Base-by-base conservation (phyloP, 2,113 vertebrate species). In the Lophius piscatorius region DNA sequence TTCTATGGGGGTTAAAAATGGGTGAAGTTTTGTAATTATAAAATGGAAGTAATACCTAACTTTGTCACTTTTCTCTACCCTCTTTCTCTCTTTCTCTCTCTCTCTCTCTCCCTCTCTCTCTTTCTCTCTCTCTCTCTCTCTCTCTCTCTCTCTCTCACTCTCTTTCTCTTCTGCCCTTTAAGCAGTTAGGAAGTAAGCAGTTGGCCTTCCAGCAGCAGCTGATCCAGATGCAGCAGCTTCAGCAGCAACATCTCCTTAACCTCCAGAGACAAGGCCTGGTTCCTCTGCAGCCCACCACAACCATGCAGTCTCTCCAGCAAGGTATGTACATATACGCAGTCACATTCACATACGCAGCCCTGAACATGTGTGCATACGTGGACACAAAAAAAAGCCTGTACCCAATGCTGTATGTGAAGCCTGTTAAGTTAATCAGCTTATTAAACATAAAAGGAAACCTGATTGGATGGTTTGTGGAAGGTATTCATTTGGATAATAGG, bases 161-260 rank as follows among this genome's bases (percentile, higher is more conserved):
- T 62, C 17, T 56, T 4, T 57, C 47, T 12, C 36, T 38, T n/a
- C 13, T 42, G 24, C 55, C 33, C 46, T 36, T 11, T 59, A 14
- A 96, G 93, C 93, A 94, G 78, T 89, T 98, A 84, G 94, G 96
- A 86, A 98, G 89, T 84, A 98, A 99, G 89, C 96, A 98, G 93
- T 91, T 99, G 91, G 95, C 97, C 80, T 98, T 99, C 91, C 97
- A 99, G 91, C 97, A 99, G 90, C 97, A 99, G 94, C 92, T 99
- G 82, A 93, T 99, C 80, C 97, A 99, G 89, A 98, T 99, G 96
- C 97, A 99, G 91, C 96, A 98, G 90, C 90, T 99, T 59, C 97
- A 99, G 88, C 97, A 98, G 90, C 96, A 98, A 90, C 97, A 98
- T 88, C 93, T 98, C 86, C 93, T 98, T 83, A 98, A 94, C 90